A percentile compares a stretch with the other conserved stretches of the same genome.
Evolutionary conservation across 2,888 invertebrate genomes (phyloP).

Genomic region (Sarcophaga caerulescens): DNA sequence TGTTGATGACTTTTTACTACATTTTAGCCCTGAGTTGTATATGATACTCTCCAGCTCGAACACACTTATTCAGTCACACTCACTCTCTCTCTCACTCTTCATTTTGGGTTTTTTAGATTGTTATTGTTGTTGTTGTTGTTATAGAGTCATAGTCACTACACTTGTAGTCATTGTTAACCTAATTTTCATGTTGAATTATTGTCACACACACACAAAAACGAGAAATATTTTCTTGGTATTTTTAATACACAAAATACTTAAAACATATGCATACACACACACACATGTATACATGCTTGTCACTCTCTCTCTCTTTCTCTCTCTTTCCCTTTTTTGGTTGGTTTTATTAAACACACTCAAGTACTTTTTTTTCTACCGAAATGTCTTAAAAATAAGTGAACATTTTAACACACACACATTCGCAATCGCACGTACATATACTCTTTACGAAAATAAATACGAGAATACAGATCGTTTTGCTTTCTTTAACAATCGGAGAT

Average conservation of each 20-base stretch:
- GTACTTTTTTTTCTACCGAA: no score
- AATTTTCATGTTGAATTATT: conserved; percentile 69
- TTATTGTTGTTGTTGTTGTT: conserved; percentile 12
- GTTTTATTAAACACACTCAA: no score
- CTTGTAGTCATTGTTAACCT: conserved; percentile 67
- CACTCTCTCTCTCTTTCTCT: background rate
- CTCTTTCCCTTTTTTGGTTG: background rate
- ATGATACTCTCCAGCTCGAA: background rate
- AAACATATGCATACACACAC: background rate
- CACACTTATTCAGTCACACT: no score
- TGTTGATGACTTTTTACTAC: conserved; percentile 31
- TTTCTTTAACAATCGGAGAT: no score
- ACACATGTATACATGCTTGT: background rate
- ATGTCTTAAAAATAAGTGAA: no score
- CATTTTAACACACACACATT: no score
- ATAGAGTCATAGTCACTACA: no score
- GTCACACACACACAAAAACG: conserved; percentile 27
- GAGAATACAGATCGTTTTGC: no score
- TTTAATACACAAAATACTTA: conserved; percentile 35
- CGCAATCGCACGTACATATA: no score
- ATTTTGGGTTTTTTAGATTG: background rate
- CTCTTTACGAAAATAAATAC: no score
- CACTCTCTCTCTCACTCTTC: no score
- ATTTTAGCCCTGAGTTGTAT: conserved; percentile 53
- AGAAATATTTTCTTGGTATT: no score